Conservation (phyloP, 2,797 vertebrate genomes). For the Anguilla obscura region DNA sequence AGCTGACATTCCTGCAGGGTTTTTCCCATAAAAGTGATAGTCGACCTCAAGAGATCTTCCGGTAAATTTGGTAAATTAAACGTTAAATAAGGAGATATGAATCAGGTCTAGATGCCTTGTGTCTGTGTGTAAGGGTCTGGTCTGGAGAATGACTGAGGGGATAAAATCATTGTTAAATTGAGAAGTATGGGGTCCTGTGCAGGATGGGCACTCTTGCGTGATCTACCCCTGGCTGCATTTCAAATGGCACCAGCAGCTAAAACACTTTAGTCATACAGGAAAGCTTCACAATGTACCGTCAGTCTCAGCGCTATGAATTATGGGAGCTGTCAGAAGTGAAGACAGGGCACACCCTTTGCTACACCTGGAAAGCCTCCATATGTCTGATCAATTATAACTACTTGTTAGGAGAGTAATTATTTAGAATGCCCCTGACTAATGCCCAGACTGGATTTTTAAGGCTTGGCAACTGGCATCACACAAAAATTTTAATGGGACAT, state of each 20-base stretch:
- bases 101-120: not conserved
- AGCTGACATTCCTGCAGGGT: no score
- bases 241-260: slow-evolving; percentile 6
- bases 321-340: slow-evolving; percentile 9
- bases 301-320: not conserved
- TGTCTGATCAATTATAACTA: not conserved
- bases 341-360: not conserved
- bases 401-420: not conserved
- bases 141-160: not conserved
- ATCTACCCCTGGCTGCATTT: not conserved
- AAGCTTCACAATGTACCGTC: not conserved
- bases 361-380: not conserved
- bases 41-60: no score
- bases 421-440: not conserved
- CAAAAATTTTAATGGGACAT: not conserved
- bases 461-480: not conserved
- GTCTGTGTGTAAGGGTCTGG: not conserved
- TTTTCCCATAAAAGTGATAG: no score
- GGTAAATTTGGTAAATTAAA: no score
- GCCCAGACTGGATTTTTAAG: not conserved
- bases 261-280: not conserved
- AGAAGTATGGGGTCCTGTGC: not conserved
- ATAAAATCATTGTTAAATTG: not conserved
- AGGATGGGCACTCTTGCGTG: not conserved
- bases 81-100: not conserved